These are phyloP conservation scores for Hydrophis major DNA, from an alignment of 2,797 vertebrate species.

Conservation along the genomic window DNA sequence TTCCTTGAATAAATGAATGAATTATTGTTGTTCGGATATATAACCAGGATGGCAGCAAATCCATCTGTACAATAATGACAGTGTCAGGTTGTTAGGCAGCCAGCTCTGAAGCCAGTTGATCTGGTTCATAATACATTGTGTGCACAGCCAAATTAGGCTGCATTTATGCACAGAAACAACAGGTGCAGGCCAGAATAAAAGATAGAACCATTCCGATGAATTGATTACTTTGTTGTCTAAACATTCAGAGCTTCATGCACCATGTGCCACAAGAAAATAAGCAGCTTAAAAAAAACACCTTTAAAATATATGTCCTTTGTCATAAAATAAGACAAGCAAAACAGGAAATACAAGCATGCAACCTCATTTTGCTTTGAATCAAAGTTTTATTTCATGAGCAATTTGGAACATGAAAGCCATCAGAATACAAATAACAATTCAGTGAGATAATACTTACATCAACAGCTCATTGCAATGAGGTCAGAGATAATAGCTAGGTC, in stretches of 20 bases:
- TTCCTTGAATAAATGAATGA: slow-evolving; percentile 31
- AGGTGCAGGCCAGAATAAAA: slow-evolving; percentile 26
- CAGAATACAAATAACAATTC: too few relatives aligned
- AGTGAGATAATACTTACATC: too few relatives aligned
- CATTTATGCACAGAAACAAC: slow-evolving; percentile 32
- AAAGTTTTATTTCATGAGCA: too few relatives aligned
- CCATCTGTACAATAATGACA: slow-evolving; percentile 40
- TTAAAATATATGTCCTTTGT: too few relatives aligned
- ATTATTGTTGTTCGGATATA: neutral
- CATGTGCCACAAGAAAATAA: neutral
- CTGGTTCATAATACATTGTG: slow-evolving; percentile 27
- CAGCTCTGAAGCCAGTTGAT: slow-evolving; percentile 46
- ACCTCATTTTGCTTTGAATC: too few relatives aligned
- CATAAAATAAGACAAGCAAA: too few relatives aligned
- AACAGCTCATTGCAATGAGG: too few relatives aligned
- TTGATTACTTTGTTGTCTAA: slow-evolving; percentile 25
- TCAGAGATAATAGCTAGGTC: too few relatives aligned
- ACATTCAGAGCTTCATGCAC: slow-evolving; percentile 17
- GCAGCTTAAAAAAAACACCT: neutral
- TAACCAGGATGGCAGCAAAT: slow-evolving; percentile 10
- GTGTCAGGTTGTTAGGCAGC: slow-evolving; percentile 26
- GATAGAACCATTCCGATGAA: slow-evolving; percentile 29
- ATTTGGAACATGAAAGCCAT: too few relatives aligned
- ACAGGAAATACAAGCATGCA: too few relatives aligned
- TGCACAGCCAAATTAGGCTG: slow-evolving; percentile 30